A percentile compares a stretch with the other conserved stretches of the same genome.
Conservation (phyloP, 2,888 invertebrate species). For the Heliconius cydno region DNA sequence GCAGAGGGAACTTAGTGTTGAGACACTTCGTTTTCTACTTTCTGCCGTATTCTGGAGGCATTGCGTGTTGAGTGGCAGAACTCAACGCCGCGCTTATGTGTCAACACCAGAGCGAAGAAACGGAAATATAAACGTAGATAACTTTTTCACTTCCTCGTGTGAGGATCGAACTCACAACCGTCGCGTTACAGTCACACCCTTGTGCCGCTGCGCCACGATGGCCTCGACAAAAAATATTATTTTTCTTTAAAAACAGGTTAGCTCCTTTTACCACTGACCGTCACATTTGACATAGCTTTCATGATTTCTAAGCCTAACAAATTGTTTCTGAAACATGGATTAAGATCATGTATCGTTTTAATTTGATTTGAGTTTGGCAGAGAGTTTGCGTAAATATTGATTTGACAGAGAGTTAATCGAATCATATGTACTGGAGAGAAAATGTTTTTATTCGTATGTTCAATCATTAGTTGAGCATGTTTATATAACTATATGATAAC, state of each 20-base stretch:
- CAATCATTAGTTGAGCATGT: background rate
- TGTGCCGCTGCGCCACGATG: too few species aligned
- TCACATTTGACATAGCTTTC: constrained; percentile 66
- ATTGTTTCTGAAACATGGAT: constrained; percentile 39
- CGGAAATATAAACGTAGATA: too few species aligned
- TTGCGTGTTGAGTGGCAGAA: too few species aligned
- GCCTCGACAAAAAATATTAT: background rate
- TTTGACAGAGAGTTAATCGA: background rate
- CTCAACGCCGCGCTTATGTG: too few species aligned
- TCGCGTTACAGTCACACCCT: too few species aligned
- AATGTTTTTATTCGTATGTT: background rate
- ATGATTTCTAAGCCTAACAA: constrained; percentile 38
- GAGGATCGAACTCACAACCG: too few species aligned
- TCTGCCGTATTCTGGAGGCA: too few species aligned
- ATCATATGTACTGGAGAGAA: background rate
- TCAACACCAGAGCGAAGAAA: too few species aligned
- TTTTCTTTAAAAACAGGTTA: background rate
- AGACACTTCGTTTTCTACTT: too few species aligned
- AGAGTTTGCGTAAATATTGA: constrained; percentile 38
- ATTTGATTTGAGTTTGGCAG: constrained; percentile 51
- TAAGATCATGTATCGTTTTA: constrained; percentile 31
- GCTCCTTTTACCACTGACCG: background rate
- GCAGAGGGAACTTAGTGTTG: too few species aligned
- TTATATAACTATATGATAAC: background rate
- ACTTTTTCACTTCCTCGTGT: too few species aligned